Evolutionary conservation across 2,113 vertebrate species (phyloP).

Genomic region (Xiphorhynchus elegans): DNA sequence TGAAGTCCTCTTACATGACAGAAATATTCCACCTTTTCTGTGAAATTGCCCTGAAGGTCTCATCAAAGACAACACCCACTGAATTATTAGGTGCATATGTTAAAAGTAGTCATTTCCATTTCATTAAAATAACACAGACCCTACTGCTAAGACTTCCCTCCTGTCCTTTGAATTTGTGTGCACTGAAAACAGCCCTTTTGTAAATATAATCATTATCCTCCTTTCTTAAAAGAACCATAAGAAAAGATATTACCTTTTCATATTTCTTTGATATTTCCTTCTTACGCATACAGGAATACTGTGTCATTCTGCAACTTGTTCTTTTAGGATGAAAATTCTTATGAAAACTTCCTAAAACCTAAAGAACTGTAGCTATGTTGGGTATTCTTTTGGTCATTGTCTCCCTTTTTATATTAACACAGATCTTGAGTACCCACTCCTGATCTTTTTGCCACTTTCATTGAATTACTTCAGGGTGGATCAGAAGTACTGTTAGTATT

Average conservation of each 20-base stretch:
- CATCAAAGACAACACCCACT: slow-evolving; percentile 27
- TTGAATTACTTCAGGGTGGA: neutral
- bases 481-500: neutral
- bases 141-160: neutral
- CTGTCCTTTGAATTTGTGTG: neutral
- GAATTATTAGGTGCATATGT: slow-evolving; percentile 28
- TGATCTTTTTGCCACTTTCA: neutral
- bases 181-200: slow-evolving; percentile 1
- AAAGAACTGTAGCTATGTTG: neutral
- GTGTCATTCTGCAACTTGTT: neutral
- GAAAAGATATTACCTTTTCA: neutral
- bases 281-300: neutral
- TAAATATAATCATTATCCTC: neutral
- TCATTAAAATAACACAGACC: slow-evolving; percentile 11
- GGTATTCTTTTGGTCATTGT: neutral
- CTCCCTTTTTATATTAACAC: neutral
- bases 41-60: slow-evolving; percentile 27
- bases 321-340: neutral
- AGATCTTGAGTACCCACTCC: neutral
- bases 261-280: neutral
- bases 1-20: neutral
- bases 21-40: slow-evolving; percentile 22
- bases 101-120: slow-evolving; percentile 35
- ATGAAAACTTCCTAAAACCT: neutral
- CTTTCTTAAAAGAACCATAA: neutral